phyloP scores from a whole-genome alignment of 2,888 invertebrate genomes.

The Mesorhabditis belari region DNA sequence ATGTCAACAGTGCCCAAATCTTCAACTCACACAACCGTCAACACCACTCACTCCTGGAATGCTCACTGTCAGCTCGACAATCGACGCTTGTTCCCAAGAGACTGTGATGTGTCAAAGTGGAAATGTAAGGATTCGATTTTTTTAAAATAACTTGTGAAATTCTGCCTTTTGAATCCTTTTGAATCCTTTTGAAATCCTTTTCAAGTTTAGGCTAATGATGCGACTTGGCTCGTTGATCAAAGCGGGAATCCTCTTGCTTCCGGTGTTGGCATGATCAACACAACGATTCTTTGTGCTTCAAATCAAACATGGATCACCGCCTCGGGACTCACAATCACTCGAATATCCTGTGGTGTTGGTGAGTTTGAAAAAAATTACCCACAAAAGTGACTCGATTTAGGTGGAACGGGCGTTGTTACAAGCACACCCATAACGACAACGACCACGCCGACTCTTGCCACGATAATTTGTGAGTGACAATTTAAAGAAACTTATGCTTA shows the following conservation, averaged over 20 bases:
- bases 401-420: too few species aligned
- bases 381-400: too few species aligned
- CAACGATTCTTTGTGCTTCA: not conserved
- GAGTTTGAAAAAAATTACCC: too few species aligned
- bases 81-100: not conserved
- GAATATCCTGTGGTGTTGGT: not conserved
- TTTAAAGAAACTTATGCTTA: too few species aligned
- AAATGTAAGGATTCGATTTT: too few species aligned
- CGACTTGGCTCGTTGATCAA: not conserved
- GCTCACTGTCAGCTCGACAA: not conserved
- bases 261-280: not conserved
- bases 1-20: not conserved
- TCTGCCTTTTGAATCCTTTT: not conserved
- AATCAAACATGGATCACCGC: not conserved
- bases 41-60: not conserved
- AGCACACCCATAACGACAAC: too few species aligned
- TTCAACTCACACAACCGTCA: not conserved
- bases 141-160: too few species aligned
- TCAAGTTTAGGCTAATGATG: not conserved
- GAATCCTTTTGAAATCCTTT: not conserved
- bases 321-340: not conserved
- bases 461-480: too few species aligned
- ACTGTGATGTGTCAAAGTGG: too few species aligned
- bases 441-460: too few species aligned
- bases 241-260: not conserved